phyloP scores from a whole-genome alignment of 1,140 invertebrate genomes.

The Formica selysi region DNA sequence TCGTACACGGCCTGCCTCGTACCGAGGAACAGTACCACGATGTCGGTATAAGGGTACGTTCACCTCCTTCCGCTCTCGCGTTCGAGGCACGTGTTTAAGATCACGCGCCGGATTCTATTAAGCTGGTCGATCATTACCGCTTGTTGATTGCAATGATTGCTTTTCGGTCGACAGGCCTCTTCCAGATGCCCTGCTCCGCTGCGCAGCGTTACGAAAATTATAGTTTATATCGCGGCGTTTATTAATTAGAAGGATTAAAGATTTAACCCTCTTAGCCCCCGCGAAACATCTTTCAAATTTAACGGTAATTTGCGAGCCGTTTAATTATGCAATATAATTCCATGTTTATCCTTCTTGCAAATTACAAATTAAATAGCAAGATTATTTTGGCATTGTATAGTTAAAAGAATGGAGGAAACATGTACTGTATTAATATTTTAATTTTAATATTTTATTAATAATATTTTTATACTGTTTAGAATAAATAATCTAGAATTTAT shows the following conservation, averaged over 20 bases:
- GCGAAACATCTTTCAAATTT: neutral
- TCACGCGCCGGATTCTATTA: slow-evolving; percentile 66
- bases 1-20: slow-evolving; percentile 14
- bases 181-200: neutral
- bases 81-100: slow-evolving; percentile 65
- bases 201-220: slow-evolving; percentile 38
- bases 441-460: too few relatives aligned
- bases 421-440: too few relatives aligned
- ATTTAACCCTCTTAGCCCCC: slow-evolving; percentile 25
- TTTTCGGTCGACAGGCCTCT: slow-evolving; percentile 45
- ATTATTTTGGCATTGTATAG: neutral
- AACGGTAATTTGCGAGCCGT: neutral
- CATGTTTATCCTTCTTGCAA: neutral
- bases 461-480: too few relatives aligned
- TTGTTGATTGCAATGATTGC: slow-evolving; percentile 60
- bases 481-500: too few relatives aligned
- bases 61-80: slow-evolving; percentile 44
- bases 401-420: neutral
- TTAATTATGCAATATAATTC: neutral
- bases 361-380: slow-evolving; percentile 1
- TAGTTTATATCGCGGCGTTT: slow-evolving; percentile 19
- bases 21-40: slow-evolving; percentile 29
- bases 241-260: slow-evolving; percentile 34
- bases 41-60: slow-evolving; percentile 30
- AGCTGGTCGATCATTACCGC: slow-evolving; percentile 40